These are phyloP conservation scores for Drosophila littoralis DNA, from an alignment of 1,140 invertebrate genomes.

Conservation along the genomic window DNA sequence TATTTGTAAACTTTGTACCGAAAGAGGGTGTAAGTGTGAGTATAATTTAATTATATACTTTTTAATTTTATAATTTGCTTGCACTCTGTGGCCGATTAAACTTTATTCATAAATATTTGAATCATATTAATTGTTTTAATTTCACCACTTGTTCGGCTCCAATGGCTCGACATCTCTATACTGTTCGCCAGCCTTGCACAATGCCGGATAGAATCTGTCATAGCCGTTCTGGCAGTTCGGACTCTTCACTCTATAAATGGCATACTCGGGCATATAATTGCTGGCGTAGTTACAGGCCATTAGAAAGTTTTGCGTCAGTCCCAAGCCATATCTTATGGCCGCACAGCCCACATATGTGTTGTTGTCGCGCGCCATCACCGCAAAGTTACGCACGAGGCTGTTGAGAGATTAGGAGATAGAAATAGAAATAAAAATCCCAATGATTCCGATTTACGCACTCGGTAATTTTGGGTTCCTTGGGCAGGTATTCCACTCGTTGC, in stretches of 20 bases:
- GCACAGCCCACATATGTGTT: conserved; percentile 64
- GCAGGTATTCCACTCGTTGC: conserved; percentile 38
- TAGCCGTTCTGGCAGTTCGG: conserved; percentile 53
- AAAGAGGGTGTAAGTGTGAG: too few species aligned
- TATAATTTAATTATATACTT: too few species aligned
- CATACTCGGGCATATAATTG: conserved; percentile 37
- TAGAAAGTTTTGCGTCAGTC: conserved; percentile 37
- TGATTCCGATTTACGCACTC: conserved; percentile 42
- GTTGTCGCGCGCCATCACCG: conserved; percentile 65
- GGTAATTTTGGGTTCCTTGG: conserved; percentile 43
- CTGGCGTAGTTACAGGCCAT: conserved; percentile 67
- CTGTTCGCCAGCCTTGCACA: conserved; percentile 54
- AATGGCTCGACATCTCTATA: conserved; percentile 25
- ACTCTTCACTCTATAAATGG: conserved; percentile 49
- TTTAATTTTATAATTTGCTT: not conserved
- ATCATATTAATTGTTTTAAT: not conserved
- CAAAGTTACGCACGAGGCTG: conserved; percentile 62
- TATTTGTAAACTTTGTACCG: too few species aligned
- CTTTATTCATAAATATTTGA: conserved; percentile 30
- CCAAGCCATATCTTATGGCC: conserved; percentile 35
- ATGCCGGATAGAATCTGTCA: conserved; percentile 36
- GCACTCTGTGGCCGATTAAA: conserved; percentile 3
- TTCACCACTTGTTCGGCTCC: conserved; percentile 30
- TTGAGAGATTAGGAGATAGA: not conserved
- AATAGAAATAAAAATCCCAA: not conserved